phyloP scores from a whole-genome alignment of 2,113 vertebrate species.

The Phasianus colchicus region DNA sequence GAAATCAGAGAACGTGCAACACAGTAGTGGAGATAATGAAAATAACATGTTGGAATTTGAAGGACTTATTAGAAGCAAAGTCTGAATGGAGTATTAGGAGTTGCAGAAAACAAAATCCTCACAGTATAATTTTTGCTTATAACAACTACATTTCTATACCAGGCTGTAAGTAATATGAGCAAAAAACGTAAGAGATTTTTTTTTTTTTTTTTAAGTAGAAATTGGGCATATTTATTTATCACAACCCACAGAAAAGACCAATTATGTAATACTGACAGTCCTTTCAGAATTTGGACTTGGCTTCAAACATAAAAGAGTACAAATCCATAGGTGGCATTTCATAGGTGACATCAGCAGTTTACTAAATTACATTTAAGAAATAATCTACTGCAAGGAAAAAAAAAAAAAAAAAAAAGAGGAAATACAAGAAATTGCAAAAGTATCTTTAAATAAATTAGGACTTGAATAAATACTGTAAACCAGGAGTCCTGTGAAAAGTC shows the following conservation, averaged over 20 bases:
- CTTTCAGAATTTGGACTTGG: background rate
- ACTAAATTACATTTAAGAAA: background rate
- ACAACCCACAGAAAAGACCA: background rate
- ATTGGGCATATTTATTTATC: background rate
- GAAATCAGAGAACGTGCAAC: background rate
- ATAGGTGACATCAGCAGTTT: background rate
- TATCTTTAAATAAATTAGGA: slow-evolving; percentile 17
- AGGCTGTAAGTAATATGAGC: background rate
- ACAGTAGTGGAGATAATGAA: background rate
- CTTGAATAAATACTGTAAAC: slow-evolving; percentile 60
- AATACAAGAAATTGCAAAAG: background rate
- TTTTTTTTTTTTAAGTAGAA: background rate
- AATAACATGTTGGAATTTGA: background rate
- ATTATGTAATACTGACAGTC: accelerated
- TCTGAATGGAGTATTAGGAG: background rate
- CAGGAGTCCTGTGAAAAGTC: slow-evolving; percentile 54
- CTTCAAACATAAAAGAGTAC: background rate
- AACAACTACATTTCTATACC: background rate
- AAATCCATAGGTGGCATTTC: background rate
- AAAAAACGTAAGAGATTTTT: background rate
- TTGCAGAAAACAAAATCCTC: background rate
- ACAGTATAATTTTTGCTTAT: background rate
- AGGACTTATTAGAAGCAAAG: background rate
- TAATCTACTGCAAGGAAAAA: background rate
- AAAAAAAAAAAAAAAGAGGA: no score